Evolutionary conservation across 1,140 invertebrate species (phyloP), one percentile per base, ranked within the genome.

Genomic region (Formica exsecta): DNA sequence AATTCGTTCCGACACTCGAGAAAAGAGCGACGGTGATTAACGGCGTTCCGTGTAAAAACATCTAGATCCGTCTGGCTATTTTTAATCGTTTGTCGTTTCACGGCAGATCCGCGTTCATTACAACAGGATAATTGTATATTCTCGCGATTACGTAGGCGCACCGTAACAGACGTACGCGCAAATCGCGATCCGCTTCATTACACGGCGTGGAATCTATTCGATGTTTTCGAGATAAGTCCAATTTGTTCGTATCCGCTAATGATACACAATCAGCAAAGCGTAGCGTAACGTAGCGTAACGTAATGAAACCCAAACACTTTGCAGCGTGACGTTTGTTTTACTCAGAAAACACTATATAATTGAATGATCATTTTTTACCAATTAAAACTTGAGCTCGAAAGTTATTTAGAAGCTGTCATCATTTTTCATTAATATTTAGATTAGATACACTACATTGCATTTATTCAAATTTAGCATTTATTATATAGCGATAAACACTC

Each of bases 31-130:
- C 29, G 65, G 68, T 61, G 29, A 66, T 68, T 38, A 7, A 19
- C 48, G 36, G 19, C 38, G 59, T 90, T 87, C 89, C 86, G 54
- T 79, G 85, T 87, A 89, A 84, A 74, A 85, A 84, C 74, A 89
- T 89, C 88, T 89, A 66, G 88, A 89, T 89, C 87, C 66, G 19
- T 57, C 32, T 29, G 57, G 65, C 65, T 89, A 89, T 89, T 89
- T 89, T 79, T 84, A 87, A 66, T 85, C 29, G 38, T 54, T 71
- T 22, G 51, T 22, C 32, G 38, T 36, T 51, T 59, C 36, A 13
- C 32, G 44, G 64, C 41, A 74, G 38, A 83, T 83, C 79, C 79
- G 79, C 79, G 38, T 83, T 62, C 68, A 22, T 74, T 73, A 71
- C 54, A 11, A 2, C 25, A 51, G 16, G 36, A 16, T 80, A 80